Conservation (phyloP, 2,797 vertebrate genomes). For the Smutsia temminckii region DNA sequence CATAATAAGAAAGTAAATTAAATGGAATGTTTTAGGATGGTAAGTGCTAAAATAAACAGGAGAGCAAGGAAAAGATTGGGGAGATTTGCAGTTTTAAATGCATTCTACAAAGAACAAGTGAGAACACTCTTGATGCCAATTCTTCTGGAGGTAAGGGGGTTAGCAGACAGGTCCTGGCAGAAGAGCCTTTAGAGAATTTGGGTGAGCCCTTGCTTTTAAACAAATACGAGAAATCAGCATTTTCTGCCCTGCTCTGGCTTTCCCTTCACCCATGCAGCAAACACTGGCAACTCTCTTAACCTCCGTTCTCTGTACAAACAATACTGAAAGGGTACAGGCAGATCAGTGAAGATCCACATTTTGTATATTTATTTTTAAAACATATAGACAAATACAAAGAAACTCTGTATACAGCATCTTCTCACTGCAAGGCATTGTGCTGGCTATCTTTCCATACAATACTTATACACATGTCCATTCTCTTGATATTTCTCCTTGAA, state of each 20-base stretch:
- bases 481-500: constrained; percentile 52
- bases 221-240: background rate
- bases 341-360: constrained; percentile 18
- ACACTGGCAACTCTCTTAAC: background rate
- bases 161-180: background rate
- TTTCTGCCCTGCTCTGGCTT: background rate
- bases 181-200: background rate
- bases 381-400: constrained; percentile 61
- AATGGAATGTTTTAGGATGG: background rate
- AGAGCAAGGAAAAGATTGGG: background rate
- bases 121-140: constrained; percentile 10
- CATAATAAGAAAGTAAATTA: background rate
- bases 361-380: constrained; percentile 60
- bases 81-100: background rate
- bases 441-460: constrained; percentile 32
- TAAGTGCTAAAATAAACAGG: background rate
- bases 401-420: constrained; percentile 41
- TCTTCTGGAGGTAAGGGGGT: background rate
- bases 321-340: background rate
- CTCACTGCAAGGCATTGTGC: constrained; percentile 57
- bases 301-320: background rate
- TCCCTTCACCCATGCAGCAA: background rate
- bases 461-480: constrained; percentile 59
- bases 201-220: background rate
- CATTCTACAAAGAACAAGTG: background rate